Conservation (phyloP, 2,113 vertebrate species). For the Lanius collurio region DNA sequence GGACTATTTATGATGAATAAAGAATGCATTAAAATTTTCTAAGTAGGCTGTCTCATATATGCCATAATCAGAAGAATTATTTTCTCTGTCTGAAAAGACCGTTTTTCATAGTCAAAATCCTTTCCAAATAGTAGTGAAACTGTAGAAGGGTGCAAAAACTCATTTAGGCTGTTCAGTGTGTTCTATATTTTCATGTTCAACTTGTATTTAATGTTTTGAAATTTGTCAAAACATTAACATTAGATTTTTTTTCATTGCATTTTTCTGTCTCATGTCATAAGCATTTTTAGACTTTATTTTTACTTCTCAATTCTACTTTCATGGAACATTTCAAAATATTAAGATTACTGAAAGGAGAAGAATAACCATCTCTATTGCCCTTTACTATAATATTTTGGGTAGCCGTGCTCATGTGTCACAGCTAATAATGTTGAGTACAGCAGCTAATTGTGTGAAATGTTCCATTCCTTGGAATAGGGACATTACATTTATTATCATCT, state of each 20-base stretch:
- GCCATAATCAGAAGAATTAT: neutral
- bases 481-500: slow-evolving; percentile 9
- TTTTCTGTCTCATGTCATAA: neutral
- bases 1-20: neutral
- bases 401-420: neutral
- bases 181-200: neutral
- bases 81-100: neutral
- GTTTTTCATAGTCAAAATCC: neutral
- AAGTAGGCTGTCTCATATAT: neutral
- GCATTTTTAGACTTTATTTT: neutral
- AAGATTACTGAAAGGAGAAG: neutral
- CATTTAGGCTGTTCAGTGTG: neutral
- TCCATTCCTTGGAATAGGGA: neutral
- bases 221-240: neutral
- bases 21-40: neutral
- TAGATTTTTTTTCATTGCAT: neutral
- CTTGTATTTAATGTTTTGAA: neutral
- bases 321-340: neutral
- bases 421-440: neutral
- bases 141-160: neutral
- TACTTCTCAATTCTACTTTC: neutral
- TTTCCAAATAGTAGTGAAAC: neutral
- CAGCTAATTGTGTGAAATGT: neutral
- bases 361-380: neutral
- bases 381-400: neutral